Evolutionary conservation across 1,140 invertebrate species (phyloP), one percentile per base, ranked within the genome.

Genomic region (Papilio machaon): DNA sequence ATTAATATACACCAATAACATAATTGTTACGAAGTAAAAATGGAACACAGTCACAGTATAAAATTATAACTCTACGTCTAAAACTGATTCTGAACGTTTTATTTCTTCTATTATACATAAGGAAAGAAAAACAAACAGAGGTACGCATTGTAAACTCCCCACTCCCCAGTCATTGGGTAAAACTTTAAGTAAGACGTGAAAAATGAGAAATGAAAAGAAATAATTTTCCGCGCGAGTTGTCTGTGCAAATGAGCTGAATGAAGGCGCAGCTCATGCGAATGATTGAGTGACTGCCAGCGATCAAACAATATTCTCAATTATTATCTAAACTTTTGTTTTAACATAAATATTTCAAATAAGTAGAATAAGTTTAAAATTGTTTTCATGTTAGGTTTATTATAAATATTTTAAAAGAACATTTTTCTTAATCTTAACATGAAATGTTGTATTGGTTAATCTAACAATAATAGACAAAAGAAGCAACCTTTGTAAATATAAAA

Each of bases 181-280:
- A 94, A 94, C 89, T 92, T 93, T 93, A 93, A 92, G 86, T 92
- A 94, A 94, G 92, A 92, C 89, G 90, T 92, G 92, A 94, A 93
- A 93, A 93, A 93, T 94, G 91, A 85, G 88, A 89, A 93, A 93
- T 93, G 91, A 94, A 95, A 94, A 95, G 94, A 95, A 95, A 95
- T 95, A 95, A 95, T 95, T 95, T 95, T 94, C 91, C 94, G 92
- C 95, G 89, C 90, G 94, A 95, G 88, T 93, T 90, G 89, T 84
- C 90, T 95, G 94, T 94, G 95, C 94, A 95, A 95, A 95, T 95
- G 95, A 95, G 91, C 92, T 94, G 94, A 95, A 94, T 92, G 89
- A 90, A 89, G 83, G 84, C 89, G 82, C 85, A 89, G 89, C 90
- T 94, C 92, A 95, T 85, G 92, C 95, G 94, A 89, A 92, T 95